Base-by-base conservation (phyloP, 1,140 invertebrate genomes). In the Drosophila truncata region DNA sequence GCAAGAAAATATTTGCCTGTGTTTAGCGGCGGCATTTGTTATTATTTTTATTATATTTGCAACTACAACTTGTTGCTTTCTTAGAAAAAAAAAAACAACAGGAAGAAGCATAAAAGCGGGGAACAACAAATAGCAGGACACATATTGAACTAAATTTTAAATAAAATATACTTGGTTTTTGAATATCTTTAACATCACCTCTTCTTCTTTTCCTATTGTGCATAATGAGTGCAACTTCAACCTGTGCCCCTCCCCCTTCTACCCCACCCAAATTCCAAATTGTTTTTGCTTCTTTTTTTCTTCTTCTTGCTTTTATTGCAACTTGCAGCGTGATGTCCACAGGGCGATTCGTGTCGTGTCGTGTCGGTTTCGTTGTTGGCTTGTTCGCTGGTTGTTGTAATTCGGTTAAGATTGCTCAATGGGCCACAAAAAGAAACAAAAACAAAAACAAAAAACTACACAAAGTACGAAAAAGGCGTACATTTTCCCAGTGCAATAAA, bases 311-410 rank as follows among this genome's bases (percentile, higher is more conserved):
- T 67, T 42, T 66, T 66, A 60, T 47, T 44, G 52, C 52, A 37
- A 55, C 52, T 80, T 60, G 58, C 81, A 84, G 63, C 86, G 86
- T 91, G 86, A 91, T 91, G 86, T 86, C 86, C 86, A 80, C 86
- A 86, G 86, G 86, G 86, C 80, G 86, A 81, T 91, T 90, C 76
- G 79, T 82, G 83, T 87, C 79, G 78, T 82, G 82, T 86, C 73
- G 73, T 69, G 67, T 70, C 58, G 47, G 73, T 73, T 70, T 82
- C 54, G 50, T 70, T 76, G 77, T 78, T 64, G 61, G 44, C 63
- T 63, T 76, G 69, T 71, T 70, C 41, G 61, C 61, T 76, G 49
- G 31, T 54, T 78, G 42, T 62, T 71, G 75, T 78, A 70, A 65
- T 67, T 78, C 70, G 52, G 73, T 59, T 79, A 74, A 39, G 64